phyloP scores from a whole-genome alignment of 1,140 invertebrate genomes.

The Drosophila lini region DNA sequence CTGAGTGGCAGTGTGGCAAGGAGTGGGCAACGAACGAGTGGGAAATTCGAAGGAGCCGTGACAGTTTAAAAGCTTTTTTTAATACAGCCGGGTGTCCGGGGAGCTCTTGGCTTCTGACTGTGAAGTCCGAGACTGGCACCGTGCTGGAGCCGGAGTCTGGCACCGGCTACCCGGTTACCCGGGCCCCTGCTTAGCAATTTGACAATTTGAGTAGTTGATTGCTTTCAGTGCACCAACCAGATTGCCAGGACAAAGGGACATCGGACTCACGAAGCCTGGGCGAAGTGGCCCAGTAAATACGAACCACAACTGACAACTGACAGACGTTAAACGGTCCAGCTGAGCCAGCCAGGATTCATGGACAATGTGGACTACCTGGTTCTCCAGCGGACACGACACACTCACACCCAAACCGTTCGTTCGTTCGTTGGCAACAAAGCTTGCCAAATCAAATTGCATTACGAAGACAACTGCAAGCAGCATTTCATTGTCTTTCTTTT shows the following conservation, averaged over 20 bases:
- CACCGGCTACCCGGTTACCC: conserved; percentile 17
- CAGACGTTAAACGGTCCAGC: conserved; percentile 43
- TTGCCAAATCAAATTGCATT: conserved; percentile 46
- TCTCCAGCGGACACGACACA: background rate
- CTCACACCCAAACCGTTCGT: conserved; percentile 13
- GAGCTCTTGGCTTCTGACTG: conserved; percentile 14
- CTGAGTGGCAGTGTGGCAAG: conserved; percentile 19
- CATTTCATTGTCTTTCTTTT: conserved; percentile 9
- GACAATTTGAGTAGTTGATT: conserved; percentile 72
- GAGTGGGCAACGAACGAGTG: conserved; percentile 9
- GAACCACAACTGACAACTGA: conserved; percentile 52
- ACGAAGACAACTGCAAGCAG: conserved; percentile 17
- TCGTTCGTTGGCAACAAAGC: conserved; percentile 35
- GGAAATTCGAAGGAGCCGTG: conserved; percentile 40
- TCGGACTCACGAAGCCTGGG: conserved; percentile 16
- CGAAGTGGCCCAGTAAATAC: conserved; percentile 41
- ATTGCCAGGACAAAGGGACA: conserved; percentile 47
- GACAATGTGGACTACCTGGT: conserved; percentile 6
- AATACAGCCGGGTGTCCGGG: conserved; percentile 54
- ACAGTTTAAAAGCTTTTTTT: conserved; percentile 83
- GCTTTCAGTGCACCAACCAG: conserved; percentile 56
- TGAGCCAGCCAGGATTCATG: conserved; percentile 14
- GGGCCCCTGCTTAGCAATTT: conserved; percentile 65
- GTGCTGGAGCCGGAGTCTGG: conserved; percentile 1
- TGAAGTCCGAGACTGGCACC: conserved; percentile 14